phyloP scores from a whole-genome alignment of 1,140 invertebrate genomes.

The Papilio machaon region DNA sequence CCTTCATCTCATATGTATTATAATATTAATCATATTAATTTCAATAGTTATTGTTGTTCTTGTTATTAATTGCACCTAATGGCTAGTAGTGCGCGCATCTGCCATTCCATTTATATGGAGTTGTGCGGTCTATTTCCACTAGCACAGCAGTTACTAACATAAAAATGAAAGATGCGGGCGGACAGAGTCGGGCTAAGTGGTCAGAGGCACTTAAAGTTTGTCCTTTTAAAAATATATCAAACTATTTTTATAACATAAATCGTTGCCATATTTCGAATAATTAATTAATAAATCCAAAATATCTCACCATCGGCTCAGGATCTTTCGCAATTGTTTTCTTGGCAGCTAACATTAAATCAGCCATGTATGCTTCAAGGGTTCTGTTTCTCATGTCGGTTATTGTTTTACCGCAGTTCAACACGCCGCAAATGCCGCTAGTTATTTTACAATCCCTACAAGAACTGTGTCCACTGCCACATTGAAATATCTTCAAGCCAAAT shows the following conservation, averaged over 20 bases:
- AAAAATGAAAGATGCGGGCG: too few species aligned
- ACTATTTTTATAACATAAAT: too few species aligned
- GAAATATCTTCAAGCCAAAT: conserved; percentile 50
- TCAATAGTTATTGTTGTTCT: too few species aligned
- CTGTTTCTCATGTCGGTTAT: conserved; percentile 57
- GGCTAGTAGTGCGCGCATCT: too few species aligned
- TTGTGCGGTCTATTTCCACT: too few species aligned
- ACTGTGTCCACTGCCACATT: conserved; percentile 57
- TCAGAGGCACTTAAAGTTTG: too few species aligned
- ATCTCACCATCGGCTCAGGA: neutral
- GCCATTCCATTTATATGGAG: neutral
- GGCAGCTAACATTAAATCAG: conserved; percentile 39
- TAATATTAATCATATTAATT: too few species aligned
- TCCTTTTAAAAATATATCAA: too few species aligned
- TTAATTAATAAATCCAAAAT: neutral
- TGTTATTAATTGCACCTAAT: neutral
- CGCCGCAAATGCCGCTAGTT: conserved; percentile 41
- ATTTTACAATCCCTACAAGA: conserved; percentile 51
- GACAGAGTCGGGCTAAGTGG: too few species aligned
- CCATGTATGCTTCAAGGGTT: conserved; percentile 48
- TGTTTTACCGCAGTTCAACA: conserved; percentile 39
- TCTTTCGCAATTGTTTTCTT: neutral
- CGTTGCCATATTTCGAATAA: too few species aligned
- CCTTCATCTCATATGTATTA: too few species aligned
- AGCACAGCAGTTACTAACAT: too few species aligned